Conservation (phyloP, 64 coral and sea anemone genomes). For the Hydrozoanthus tunicans region DNA sequence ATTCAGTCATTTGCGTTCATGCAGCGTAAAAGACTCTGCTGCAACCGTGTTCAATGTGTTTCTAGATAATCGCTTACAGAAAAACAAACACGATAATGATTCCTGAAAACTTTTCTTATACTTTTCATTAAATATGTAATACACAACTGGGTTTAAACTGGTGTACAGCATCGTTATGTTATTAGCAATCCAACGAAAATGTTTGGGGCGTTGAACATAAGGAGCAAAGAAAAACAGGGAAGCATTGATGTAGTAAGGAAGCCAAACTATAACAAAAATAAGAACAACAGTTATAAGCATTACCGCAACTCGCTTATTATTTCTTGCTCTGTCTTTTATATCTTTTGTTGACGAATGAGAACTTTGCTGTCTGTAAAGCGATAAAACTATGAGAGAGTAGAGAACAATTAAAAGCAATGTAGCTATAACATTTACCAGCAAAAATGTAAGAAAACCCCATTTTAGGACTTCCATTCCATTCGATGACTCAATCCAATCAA, state of each 20-base stretch:
- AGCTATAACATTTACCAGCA: not conserved
- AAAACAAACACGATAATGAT: not conserved
- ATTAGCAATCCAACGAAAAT: conserved; percentile 40
- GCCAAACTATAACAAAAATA: conserved; percentile 20
- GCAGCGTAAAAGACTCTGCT: not conserved
- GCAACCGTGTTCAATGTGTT: not conserved
- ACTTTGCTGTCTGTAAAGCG: conserved; percentile 16
- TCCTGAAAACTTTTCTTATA: conserved; percentile 15
- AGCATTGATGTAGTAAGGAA: conserved; percentile 35
- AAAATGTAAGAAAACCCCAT: not conserved
- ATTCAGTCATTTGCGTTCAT: not conserved
- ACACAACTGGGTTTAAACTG: conserved; percentile 18
- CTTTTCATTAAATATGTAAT: conserved; percentile 19
- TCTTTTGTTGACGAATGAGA: conserved; percentile 1
- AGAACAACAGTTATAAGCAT: conserved; percentile 12
- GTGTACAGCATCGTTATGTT: conserved; percentile 38
- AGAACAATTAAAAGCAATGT: conserved; percentile 2
- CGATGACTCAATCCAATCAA: not conserved
- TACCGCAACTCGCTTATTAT: conserved; percentile 3
- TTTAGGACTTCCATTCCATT: conserved; percentile 13
- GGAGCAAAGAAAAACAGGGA: conserved; percentile 29
- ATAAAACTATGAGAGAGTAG: conserved; percentile 3
- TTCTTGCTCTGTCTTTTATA: conserved; percentile 15
- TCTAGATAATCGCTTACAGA: not conserved
- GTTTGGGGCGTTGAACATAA: not conserved